Evolutionary conservation across 1,140 invertebrate species (phyloP), one percentile per base, ranked within the genome.

Genomic region (Myzus persicae): DNA sequence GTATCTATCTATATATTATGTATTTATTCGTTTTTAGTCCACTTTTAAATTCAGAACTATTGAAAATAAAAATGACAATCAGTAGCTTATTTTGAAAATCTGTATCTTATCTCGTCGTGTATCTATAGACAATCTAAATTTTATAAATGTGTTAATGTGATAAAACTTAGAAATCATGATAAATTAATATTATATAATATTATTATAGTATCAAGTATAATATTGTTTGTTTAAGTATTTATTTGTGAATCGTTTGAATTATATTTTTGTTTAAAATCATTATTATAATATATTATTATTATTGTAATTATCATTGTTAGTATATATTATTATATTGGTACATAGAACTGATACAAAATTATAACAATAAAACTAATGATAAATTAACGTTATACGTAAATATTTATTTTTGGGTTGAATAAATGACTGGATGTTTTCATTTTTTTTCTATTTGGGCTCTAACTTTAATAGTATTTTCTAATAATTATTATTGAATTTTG

Each of bases 131-230:
- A 76, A 76, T 76, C 59, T 76, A 67, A 67, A 67, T 67, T 76
- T 76, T 76, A 76, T 76, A 76, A 76, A 76, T 76, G 59, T 76
- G 31, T 76, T 76, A 76, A 76, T 76, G 59, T 76, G 59, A 76
- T 76, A 76, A 18, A n/a, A 76, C 31, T 76, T 76, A 76, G 59
- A 76, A 76, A 76, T 76, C 59, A 76, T n/a, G 14, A 76, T 18
- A 67, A 76, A 48, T 48, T 48, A 22, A 76, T n/a, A n/a, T 18
- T n/a, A 76, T 76, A 76, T 76, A 67, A n/a, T 31, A 67, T 67
- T n/a, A 67, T 59, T 11, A 59, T 59, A 59, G 54, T 59, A 59
- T 59, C 54, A 31, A 59, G 4, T 59, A 59, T 59, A 67, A 67
- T 31, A 67, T 31, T n/a, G n/a, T n/a, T 67, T 67, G 14, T 67